Base-by-base conservation (phyloP, 2,797 vertebrate genomes). In the Paratrypauchen microcephalus region DNA sequence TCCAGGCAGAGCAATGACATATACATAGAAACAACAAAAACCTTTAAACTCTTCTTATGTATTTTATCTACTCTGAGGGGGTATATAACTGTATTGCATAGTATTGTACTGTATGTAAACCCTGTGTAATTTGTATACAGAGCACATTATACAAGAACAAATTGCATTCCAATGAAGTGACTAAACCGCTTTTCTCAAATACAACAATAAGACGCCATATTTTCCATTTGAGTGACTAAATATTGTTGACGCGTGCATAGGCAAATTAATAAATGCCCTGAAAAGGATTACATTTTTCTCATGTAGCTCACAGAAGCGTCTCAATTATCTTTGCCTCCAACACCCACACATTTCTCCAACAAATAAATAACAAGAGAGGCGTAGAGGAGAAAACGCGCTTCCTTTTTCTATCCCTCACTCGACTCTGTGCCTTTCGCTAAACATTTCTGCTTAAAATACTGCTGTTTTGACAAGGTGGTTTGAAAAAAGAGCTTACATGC, bases 201-300 rank as follows among this genome's bases (percentile, higher is more conserved):
- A 62, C 36, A 45, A 36, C 28, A 21, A 62, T 60, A 60, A 60
- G n/a, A 62, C 12, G 9, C 12, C 30, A n/a, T 5, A 36, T 60
- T 63, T 63, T 47, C 39, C 61, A 63, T 63, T 63, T 45, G 7
- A 65, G 70, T 67, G 65, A 75, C 61, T 77, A 70, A 78, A 87
- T 86, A 75, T 86, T 86, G 76, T 76, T 80, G 66, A 83, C 84
- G 75, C 69, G 74, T 68, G 84, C 82, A 74, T 75, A 73, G 75
- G 74, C 82, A 90, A 87, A 90, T 87, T 76, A 91, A 88, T 88
- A 87, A 85, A 83, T 84, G 84, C 87, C 87, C 84, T 63, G 81
- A 84, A 59, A 88, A 72, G 84, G 83, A 88, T 91, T 90, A 87
- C 78, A 79, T 76, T 75, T 78, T 81, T 71, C 89, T 87, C 86